Evolutionary conservation across 2,797 vertebrate species (phyloP), one percentile per base, ranked within the genome.

Genomic region (Anas flavirostris): DNA sequence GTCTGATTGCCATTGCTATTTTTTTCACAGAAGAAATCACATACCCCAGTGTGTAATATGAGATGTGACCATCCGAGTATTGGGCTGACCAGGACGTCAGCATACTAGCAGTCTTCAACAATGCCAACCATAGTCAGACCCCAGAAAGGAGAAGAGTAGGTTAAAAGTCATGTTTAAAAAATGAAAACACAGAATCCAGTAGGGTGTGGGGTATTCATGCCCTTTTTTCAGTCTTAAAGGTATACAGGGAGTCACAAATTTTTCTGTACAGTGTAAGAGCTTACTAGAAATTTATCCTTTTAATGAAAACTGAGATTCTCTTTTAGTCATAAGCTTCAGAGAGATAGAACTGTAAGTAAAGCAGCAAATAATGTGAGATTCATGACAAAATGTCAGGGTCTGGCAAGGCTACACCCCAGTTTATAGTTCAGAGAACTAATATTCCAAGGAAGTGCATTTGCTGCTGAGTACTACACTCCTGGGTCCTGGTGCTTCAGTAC

Each of bases 401-500:
- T 95, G 87, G 87, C 85, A 92, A 70, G 43, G 35, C 35, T 88
- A 39, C 39, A 16, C n/a, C 82, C 58, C 60, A 76, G 52, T 86
- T 88, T 88, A 56, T 81, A 73, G 70, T 50, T 74, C 67, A 67
- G 70, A 76, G 77, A 67, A 56, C 28, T 87, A 64, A n/a, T 83
- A 77, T 84, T 94, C 70, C 72, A 9, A 82, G 58, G 50, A 86
- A 93, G 68, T 53, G 83, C 82, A 64, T 62, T 80, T 85, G 91
- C 81, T 85, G 90, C 43, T 4, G 56, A 86, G 70, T 85, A 53
- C 55, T 43, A 12, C 67, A 9, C 91, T 94, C 82, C 72, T 77
- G 94, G 74, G 85, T 33, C 28, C 72, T 93, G 88, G 82, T 88
- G 77, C 70, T 93, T 33, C 88, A 80, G 77, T 48, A 76, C 70